phyloP scores from a whole-genome alignment of 2,888 invertebrate species.

The Phytoseiulus persimilis region DNA sequence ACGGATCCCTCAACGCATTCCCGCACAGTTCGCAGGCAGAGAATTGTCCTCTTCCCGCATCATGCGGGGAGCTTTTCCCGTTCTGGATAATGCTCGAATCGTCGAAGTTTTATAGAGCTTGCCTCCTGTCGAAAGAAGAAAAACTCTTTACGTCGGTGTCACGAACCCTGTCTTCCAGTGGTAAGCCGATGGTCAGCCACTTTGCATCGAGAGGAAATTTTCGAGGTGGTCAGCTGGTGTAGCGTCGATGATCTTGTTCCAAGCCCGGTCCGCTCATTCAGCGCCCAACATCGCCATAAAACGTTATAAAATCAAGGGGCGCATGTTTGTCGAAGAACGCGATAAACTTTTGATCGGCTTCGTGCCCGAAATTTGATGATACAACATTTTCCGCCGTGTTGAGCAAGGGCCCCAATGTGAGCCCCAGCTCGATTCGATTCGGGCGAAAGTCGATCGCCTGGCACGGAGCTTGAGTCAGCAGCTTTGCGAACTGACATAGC shows the following conservation, averaged over 20 bases:
- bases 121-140: background rate
- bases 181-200: background rate
- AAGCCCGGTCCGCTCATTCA: background rate
- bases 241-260: background rate
- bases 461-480: no score
- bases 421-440: no score
- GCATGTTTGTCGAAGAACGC: background rate
- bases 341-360: background rate
- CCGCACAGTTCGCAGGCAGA: no score
- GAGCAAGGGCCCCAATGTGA: no score
- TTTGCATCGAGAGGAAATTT: background rate
- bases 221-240: background rate
- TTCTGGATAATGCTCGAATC: background rate
- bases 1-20: no score
- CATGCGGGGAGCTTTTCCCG: background rate
- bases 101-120: background rate
- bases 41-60: no score
- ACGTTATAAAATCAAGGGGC: background rate
- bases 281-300: background rate
- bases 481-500: no score
- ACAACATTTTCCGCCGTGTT: no score
- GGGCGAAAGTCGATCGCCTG: no score
- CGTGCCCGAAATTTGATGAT: background rate
- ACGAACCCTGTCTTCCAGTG: background rate
- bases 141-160: background rate